Conservation (phyloP, 2,797 vertebrate genomes). For the Kryptopterus vitreolus region DNA sequence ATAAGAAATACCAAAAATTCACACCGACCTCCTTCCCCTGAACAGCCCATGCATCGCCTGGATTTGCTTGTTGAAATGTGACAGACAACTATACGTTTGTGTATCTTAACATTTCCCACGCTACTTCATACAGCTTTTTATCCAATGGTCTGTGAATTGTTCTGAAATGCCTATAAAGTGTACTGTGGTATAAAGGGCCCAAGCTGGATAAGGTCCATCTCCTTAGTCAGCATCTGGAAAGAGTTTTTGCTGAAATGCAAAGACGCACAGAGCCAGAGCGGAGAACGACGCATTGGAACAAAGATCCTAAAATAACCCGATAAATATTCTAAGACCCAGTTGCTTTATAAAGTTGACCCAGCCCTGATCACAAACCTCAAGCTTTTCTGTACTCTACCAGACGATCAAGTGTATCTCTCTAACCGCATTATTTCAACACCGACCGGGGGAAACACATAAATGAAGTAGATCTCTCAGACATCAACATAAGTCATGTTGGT, state of each 20-base stretch:
- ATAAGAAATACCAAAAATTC: background rate
- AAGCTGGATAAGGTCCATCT: slow-evolving; percentile 9
- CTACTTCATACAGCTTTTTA: background rate
- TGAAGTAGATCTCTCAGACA: background rate
- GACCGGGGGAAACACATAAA: background rate
- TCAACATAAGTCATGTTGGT: background rate
- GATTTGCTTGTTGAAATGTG: background rate
- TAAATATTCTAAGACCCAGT: background rate
- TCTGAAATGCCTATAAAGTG: background rate
- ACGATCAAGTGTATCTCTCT: background rate
- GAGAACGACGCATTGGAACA: background rate
- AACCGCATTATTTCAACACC: background rate
- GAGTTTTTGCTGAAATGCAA: slow-evolving; percentile 7
- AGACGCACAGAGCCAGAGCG: background rate
- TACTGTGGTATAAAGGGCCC: background rate
- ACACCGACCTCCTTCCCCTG: background rate
- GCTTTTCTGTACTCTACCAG: background rate
- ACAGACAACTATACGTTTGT: background rate
- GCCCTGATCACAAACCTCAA: background rate
- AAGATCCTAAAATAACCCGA: background rate
- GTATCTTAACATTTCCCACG: background rate
- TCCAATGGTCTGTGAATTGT: background rate
- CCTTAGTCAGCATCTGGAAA: slow-evolving; percentile 13
- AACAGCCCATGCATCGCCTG: background rate
- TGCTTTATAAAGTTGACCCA: background rate